Evolutionary conservation across 2,888 invertebrate genomes (phyloP), one percentile per base, ranked within the genome.

Genomic region (Eupithecia centaureata): DNA sequence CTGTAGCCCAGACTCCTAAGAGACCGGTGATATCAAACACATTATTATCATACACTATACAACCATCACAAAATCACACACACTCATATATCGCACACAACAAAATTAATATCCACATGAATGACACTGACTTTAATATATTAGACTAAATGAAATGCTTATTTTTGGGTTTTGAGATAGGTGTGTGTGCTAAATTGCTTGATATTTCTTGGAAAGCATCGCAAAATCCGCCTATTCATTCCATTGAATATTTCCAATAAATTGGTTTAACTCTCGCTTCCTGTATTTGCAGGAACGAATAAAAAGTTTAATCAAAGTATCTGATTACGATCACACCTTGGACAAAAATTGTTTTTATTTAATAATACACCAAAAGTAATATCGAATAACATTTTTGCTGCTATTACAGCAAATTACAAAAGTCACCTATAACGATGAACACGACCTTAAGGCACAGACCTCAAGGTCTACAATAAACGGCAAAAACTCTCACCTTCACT

Each of bases 401-500:
- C 27, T 22, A 22, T 22, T 47, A 47, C 18, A 47, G 10, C 18
- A 22, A 18, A 22, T 47, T 22, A 3, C 22, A 47, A 18, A 18
- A 8, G 42, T 18, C 18, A 42, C 18, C 8, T 51, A 52, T 15
- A 52, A 27, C 63, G 25, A 69, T 61, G 58, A 52, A 22, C 52
- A 58, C 63, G 75, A 59, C 72, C 72, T 72, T 65, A 65, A 68
- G 66, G 68, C 27, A 52, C 73, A 71, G 74, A 73, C 57, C 47
- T 72, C 72, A 67, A 57, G 57, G 68, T 73, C 65, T 57, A 63
- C 62, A 73, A 75, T 73, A 69, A 68, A 72, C 27, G 72, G 68
- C 75, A 82, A 80, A 77, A 75, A 69, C 61, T 68, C 79, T 84
- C 72, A 86, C 86, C 84, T 84, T 84, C 77, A 72, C 74, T 78